Evolutionary conservation across 1,140 invertebrate species (phyloP).

Genomic region (Drosophila tani): DNA sequence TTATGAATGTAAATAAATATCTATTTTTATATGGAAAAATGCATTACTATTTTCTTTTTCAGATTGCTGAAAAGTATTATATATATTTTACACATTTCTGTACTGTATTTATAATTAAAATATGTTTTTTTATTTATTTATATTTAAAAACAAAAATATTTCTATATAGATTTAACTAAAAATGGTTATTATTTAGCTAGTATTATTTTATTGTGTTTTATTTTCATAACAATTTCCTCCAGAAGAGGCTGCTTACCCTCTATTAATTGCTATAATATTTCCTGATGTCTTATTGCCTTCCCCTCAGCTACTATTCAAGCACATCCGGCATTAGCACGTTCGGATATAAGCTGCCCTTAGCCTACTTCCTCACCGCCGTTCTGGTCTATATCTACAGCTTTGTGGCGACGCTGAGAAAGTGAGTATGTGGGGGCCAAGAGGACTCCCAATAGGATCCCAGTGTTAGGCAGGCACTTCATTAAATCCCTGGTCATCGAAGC

Average conservation of each 20-base stretch:
- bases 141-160: not conserved
- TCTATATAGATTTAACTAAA: too few species aligned
- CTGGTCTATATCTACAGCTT: conserved; percentile 97
- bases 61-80: not conserved
- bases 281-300: conserved; percentile 3
- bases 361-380: conserved; percentile 96
- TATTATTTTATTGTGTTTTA: too few species aligned
- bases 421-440: conserved; percentile 80
- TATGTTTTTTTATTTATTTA: not conserved
- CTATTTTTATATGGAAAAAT: not conserved
- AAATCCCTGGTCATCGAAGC: conserved; percentile 68
- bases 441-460: not conserved
- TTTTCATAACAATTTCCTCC: not conserved
- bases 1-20: not conserved
- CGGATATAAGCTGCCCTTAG: conserved; percentile 95
- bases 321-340: conserved; percentile 87
- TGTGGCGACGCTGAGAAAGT: conserved; percentile 97
- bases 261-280: conserved; percentile 15
- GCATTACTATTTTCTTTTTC: not conserved
- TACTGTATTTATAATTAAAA: not conserved
- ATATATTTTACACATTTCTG: not conserved
- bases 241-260: not conserved
- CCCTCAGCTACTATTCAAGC: conserved; percentile 92
- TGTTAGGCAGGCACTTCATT: conserved; percentile 57
- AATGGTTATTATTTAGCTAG: not conserved